phyloP scores from a whole-genome alignment of 2,888 invertebrate genomes.

The Agriopis aurantiaria region DNA sequence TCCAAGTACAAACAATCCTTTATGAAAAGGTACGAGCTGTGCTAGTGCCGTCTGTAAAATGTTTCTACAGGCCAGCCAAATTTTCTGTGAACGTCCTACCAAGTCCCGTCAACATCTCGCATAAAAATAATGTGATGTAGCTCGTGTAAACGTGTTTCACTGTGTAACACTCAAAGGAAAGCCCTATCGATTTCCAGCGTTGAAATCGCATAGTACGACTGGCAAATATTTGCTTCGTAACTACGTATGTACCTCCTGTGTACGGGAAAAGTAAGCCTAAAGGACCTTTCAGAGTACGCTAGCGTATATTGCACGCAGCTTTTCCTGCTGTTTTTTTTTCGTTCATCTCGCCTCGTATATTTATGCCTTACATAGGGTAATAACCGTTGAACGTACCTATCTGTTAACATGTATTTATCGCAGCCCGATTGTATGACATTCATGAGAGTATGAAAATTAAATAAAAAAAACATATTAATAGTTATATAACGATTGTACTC shows the following conservation, averaged over 20 bases:
- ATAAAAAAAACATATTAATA: too few relatives aligned
- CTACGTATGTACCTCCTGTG: background rate
- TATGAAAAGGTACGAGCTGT: too few relatives aligned
- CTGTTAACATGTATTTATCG: too few relatives aligned
- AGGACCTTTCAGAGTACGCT: slow-evolving; percentile 6
- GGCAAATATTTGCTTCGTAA: slow-evolving; percentile 29
- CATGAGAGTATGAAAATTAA: too few relatives aligned
- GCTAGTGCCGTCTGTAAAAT: too few relatives aligned
- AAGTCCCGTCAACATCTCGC: background rate
- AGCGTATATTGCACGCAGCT: background rate
- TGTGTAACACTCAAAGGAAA: slow-evolving; percentile 14
- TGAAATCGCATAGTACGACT: slow-evolving; percentile 23
- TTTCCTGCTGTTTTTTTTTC: background rate
- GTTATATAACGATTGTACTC: too few relatives aligned
- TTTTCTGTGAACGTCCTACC: background rate
- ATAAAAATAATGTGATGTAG: background rate
- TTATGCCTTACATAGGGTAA: too few relatives aligned
- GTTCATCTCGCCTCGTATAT: too few relatives aligned
- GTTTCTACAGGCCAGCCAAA: background rate
- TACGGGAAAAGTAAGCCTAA: slow-evolving; percentile 13
- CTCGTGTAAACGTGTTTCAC: slow-evolving; percentile 2
- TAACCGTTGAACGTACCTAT: too few relatives aligned
- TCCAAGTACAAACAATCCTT: too few relatives aligned
- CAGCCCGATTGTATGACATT: too few relatives aligned
- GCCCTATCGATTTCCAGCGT: slow-evolving; percentile 22